Base-by-base conservation (phyloP, 1,140 invertebrate species). In the Ips typographus region DNA sequence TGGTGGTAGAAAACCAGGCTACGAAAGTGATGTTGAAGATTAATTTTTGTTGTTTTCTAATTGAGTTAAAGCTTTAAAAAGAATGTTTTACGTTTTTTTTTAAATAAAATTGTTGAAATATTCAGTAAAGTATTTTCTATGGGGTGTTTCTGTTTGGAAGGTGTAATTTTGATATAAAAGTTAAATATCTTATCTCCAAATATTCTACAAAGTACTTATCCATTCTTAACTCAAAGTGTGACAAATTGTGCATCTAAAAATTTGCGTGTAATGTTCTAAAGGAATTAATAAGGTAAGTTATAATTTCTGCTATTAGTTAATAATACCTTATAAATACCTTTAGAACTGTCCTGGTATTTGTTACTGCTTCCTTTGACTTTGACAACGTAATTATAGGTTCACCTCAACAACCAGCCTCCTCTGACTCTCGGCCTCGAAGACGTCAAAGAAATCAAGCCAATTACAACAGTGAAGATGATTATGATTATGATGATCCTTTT, bases 21-120 rank as follows among this genome's bases (percentile, higher is more conserved):
- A 72, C 62, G 67, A 70, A 37, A 70, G 71, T 61, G 67, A 72
- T 42, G 44, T 40, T 41, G 49, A 65, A 6, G 62, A 65, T 42
- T 65, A 47, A 43, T 69, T 63, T 63, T 47, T 49, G 40, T 2
- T 47, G 39, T 22, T 42, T 63, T 37, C 22, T 57, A 38, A 63
- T 63, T 63, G 55, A 3, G 5, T 51, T 63, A 22, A 53, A 4
- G 42, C 4, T 49, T 60, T 71, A 40, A 39, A 53, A 5, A 51
- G 38, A 36, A 56, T 56, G 53, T 0, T 36, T 56, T 22, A 7
- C 1, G 53, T 38, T 7, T 3, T 36, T 7, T 36, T 38, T 56
- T 56, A 56, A 56, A 56, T 7, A 40, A 56, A 4, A n/a, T 56
- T 56, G n/a, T 22, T 22, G 22, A 22, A 22, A 22, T 22, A 22